Evolutionary conservation across 1,140 invertebrate species (phyloP), one percentile per base, ranked within the genome.

Genomic region (Papilio helenus): DNA sequence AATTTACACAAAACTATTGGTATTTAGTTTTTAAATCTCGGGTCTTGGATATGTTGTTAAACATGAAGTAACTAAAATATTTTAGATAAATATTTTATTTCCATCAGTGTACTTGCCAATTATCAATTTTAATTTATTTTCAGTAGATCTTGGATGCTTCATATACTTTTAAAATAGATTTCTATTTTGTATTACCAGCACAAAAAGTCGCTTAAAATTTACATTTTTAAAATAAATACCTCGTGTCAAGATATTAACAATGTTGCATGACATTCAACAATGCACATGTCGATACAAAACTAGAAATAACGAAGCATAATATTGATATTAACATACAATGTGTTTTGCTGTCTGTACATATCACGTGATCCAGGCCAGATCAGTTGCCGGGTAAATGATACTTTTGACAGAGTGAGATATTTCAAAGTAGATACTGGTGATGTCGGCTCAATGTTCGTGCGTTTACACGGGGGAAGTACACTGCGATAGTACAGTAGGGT

Each of bases 381-480:
- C 84, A 79, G 80, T 81, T 80, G 81, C 79, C 23, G 72, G 49
- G 79, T 80, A 81, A 85, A 84, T 85, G 85, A 89, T 87, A 85
- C 86, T 87, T 90, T 88, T 89, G 88, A 90, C 88, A 86, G 87
- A 81, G 81, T 72, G 73, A 85, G 87, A 89, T 90, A 85, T 83
- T 82, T 81, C 82, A 58, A 79, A 39, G 65, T 61, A 81, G 89
- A 90, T 90, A 87, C 83, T 58, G 83, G 77, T 85, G 89, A 88
- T 84, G 85, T 81, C 80, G 80, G 79, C 83, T 81, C 83, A 82
- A 82, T 86, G 84, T 65, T 72, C 77, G 80, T 55, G 5, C 3
- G 4, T 55, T 55, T 80, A 80, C 83, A 81, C 81, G 71, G 85
- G 71, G 23, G 71, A 39, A 81, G 84, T 81, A 86, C 23, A 58